phyloP scores from a whole-genome alignment of 2,888 invertebrate genomes.

The Habrosyne pyritoides region DNA sequence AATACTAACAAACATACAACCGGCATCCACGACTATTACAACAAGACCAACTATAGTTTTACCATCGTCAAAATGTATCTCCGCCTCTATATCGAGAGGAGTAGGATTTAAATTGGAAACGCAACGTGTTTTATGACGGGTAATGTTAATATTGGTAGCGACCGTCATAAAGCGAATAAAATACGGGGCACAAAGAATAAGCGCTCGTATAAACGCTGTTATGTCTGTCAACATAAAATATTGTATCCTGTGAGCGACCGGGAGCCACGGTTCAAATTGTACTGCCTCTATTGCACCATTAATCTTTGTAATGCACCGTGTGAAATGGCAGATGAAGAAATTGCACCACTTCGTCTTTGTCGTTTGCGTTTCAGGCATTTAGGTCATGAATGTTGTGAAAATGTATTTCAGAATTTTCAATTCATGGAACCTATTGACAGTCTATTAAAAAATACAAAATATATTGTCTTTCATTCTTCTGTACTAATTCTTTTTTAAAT shows the following conservation, averaged over 20 bases:
- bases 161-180: constrained; percentile 83
- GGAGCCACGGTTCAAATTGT: constrained; percentile 75
- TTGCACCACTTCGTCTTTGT: constrained; percentile 56
- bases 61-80: constrained; percentile 16
- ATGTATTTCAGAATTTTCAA: not conserved
- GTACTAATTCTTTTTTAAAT: too few species aligned
- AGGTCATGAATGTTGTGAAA: constrained; percentile 20
- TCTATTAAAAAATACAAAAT: too few species aligned
- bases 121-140: constrained; percentile 20
- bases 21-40: constrained; percentile 82
- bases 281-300: constrained; percentile 75
- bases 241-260: constrained; percentile 76
- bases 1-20: constrained; percentile 83
- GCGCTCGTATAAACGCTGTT: constrained; percentile 82
- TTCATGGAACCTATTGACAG: not conserved
- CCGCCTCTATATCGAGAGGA: constrained; percentile 20
- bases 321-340: constrained; percentile 73
- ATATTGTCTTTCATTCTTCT: too few species aligned
- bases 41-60: constrained; percentile 41
- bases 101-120: constrained; percentile 45
- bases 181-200: constrained; percentile 83
- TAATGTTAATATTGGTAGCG: constrained; percentile 47
- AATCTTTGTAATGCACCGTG: constrained; percentile 75
- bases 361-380: constrained; percentile 41
- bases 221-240: constrained; percentile 83